Percentiles rank a stretch among this genome's conserved stretches.
These are phyloP conservation scores for Fulmarus glacialis DNA, from an alignment of 2,113 vertebrate species.

Conservation along the genomic window DNA sequence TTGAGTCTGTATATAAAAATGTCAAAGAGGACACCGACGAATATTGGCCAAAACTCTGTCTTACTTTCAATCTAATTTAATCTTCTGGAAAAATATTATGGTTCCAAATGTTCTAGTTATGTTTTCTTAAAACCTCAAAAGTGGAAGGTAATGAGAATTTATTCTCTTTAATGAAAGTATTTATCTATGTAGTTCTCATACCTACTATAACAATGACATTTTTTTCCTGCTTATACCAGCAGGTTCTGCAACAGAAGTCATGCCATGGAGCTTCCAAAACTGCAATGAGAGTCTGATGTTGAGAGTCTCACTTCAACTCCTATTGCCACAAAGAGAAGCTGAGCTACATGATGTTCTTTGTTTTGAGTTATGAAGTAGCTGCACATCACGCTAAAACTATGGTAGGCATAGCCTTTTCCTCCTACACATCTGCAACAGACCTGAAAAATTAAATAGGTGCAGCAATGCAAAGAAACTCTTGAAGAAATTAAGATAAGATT, in stretches of 20 bases:
- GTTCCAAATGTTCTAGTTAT: neutral
- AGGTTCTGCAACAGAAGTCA: neutral
- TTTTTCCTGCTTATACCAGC: neutral
- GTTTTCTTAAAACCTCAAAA: neutral
- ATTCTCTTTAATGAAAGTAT: neutral
- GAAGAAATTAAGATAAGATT: neutral
- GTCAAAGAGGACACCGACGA: neutral
- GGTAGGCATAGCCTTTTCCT: neutral
- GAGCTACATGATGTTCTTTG: neutral
- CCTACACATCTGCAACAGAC: neutral
- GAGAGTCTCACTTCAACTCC: neutral
- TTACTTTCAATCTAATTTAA: neutral
- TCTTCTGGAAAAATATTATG: neutral
- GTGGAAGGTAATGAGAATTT: accelerated
- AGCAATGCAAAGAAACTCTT: neutral
- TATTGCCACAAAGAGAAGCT: neutral
- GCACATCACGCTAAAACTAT: neutral
- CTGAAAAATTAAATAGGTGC: neutral
- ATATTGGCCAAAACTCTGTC: neutral
- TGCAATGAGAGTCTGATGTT: neutral
- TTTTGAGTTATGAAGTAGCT: neutral
- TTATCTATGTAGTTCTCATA: neutral
- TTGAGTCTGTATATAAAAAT: neutral
- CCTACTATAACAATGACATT: accelerated
- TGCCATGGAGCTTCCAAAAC: neutral